Evolutionary conservation across 2,888 invertebrate species (phyloP).

Genomic region (Tinea trinotella): DNA sequence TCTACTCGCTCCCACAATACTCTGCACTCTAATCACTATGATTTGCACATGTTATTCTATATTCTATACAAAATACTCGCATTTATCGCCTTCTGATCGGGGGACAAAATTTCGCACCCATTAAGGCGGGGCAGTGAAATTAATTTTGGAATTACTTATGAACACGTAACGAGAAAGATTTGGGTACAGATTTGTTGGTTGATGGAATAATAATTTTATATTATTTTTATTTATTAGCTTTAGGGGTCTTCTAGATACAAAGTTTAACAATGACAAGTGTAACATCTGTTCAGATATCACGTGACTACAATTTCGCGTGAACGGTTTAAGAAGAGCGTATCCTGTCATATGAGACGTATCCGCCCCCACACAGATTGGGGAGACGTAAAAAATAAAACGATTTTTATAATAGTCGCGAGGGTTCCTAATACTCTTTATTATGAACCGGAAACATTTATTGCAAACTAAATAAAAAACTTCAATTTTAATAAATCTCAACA

Average conservation of each 20-base stretch:
- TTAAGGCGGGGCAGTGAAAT: neutral
- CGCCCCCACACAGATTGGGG: slow-evolving; percentile 61
- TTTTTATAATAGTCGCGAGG: slow-evolving; percentile 62
- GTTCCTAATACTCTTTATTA: slow-evolving; percentile 61
- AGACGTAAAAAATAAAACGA: slow-evolving; percentile 61
- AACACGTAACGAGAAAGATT: neutral
- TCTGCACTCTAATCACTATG: slow-evolving; percentile 58
- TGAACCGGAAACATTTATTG: slow-evolving; percentile 65
- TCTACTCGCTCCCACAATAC: slow-evolving; percentile 37
- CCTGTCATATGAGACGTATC: slow-evolving; percentile 68
- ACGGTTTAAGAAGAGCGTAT: slow-evolving; percentile 51
- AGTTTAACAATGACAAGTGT: slow-evolving; percentile 9
- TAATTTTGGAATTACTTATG: neutral
- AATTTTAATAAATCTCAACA: neutral
- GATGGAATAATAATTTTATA: neutral
- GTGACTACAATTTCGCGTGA: slow-evolving; percentile 53
- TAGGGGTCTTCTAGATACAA: neutral
- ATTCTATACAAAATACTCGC: slow-evolving; percentile 54
- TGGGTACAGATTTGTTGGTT: neutral
- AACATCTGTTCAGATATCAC: slow-evolving; percentile 56
- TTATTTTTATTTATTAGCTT: neutral
- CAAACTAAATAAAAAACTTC: slow-evolving; percentile 26
- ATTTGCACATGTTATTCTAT: slow-evolving; percentile 68
- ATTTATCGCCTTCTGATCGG: slow-evolving; percentile 49
- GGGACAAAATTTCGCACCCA: slow-evolving; percentile 15